Conservation (phyloP, 2,113 vertebrate genomes). For the Sapayoa aenigma region DNA sequence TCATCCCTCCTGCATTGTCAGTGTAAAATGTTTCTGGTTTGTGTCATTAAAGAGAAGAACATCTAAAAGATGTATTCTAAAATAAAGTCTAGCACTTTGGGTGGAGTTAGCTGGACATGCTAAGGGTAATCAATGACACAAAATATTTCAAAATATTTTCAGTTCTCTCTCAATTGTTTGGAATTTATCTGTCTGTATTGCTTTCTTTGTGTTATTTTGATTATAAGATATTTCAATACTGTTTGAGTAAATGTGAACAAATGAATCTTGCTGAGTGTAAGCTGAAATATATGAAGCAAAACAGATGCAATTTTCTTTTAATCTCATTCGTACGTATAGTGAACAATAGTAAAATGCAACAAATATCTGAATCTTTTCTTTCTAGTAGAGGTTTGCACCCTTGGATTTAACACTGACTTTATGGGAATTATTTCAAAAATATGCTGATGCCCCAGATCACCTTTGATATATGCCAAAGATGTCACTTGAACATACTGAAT, state of each 20-base stretch:
- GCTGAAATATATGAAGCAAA: neutral
- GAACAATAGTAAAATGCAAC: neutral
- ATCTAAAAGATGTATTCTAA: neutral
- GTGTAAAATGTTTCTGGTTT: neutral
- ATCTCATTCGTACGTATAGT: neutral
- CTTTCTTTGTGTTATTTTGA: neutral
- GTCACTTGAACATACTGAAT: neutral
- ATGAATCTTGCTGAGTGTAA: neutral
- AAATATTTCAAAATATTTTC: neutral
- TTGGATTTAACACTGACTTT: neutral
- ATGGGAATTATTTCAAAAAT: neutral
- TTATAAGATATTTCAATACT: neutral
- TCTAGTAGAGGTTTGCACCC: neutral
- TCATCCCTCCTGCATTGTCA: neutral
- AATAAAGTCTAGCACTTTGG: neutral
- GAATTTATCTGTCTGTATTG: neutral
- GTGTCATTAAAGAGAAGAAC: neutral
- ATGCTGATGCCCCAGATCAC: neutral
- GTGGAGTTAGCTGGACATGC: neutral
- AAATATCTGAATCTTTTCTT: neutral
- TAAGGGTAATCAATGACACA: neutral
- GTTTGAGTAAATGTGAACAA: neutral
- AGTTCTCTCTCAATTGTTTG: neutral
- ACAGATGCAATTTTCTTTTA: neutral
- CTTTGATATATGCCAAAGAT: rapidly evolving